Evolutionary conservation across 2,113 vertebrate genomes (phyloP).

Genomic region (Athene noctua): DNA sequence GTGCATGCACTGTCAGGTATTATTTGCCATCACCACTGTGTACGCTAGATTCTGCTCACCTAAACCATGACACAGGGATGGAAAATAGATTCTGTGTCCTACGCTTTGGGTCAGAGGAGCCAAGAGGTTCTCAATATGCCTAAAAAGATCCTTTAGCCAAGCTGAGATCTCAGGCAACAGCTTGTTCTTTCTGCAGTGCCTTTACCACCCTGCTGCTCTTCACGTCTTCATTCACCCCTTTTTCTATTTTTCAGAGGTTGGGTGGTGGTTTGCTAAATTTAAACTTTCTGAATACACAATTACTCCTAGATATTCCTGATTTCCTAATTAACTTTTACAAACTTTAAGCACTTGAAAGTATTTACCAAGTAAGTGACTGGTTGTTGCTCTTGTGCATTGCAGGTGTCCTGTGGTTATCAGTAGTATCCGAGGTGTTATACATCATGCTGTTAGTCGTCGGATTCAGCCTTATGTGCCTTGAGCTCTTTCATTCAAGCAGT

Average conservation of each 20-base stretch:
- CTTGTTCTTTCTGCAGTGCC: not conserved
- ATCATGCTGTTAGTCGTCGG: conserved; percentile 94
- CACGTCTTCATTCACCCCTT: not conserved
- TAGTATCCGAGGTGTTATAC: conserved; percentile 95
- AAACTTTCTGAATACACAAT: not conserved
- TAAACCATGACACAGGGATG: not conserved
- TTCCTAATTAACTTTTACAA: not conserved
- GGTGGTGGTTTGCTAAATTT: not conserved
- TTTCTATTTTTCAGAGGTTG: not conserved
- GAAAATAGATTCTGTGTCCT: not conserved
- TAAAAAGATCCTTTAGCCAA: not conserved
- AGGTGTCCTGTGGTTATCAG: conserved; percentile 96
- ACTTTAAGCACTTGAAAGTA: not conserved
- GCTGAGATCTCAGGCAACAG: not conserved
- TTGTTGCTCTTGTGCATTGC: conserved; percentile 28
- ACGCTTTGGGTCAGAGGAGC: not conserved
- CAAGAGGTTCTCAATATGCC: not conserved
- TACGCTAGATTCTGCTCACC: not conserved
- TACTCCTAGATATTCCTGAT: not conserved
- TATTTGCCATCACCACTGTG: not conserved
- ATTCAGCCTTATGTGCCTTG: conserved; percentile 97
- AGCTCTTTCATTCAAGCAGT: conserved; percentile 94
- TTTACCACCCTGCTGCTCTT: not conserved
- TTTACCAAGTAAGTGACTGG: not conserved
- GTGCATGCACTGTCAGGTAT: not conserved